These are phyloP conservation scores for Sebastes vulpes DNA, from an alignment of 2,797 vertebrate species.

Conservation along the genomic window DNA sequence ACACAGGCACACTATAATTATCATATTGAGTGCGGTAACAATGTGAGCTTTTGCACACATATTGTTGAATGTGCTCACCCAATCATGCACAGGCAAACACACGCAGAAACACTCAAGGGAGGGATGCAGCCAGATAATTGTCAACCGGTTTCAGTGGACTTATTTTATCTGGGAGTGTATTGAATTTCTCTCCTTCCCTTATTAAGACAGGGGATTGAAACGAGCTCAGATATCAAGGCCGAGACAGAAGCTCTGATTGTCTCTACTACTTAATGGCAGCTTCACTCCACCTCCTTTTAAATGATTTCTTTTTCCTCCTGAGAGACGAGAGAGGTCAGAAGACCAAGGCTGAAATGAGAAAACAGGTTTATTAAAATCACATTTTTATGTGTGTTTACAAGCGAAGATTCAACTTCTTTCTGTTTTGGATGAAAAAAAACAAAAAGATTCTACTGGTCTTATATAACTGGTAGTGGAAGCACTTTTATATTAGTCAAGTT, in stretches of 20 bases:
- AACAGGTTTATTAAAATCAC: slow-evolving; percentile 22
- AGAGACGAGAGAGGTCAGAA: neutral
- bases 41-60: neutral
- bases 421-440: neutral
- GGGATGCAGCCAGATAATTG: slow-evolving; percentile 56
- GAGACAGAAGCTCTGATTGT: slow-evolving; percentile 54
- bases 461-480: neutral
- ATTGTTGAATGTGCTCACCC: neutral
- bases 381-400: slow-evolving; percentile 2
- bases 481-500: neutral
- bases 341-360: slow-evolving; percentile 2
- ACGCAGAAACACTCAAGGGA: neutral
- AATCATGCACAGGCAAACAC: neutral
- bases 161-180: slow-evolving; percentile 55
- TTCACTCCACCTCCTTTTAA: slow-evolving; percentile 26
- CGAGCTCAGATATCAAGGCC: slow-evolving; percentile 43
- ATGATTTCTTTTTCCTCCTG: slow-evolving; percentile 12
- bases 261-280: slow-evolving; percentile 42
- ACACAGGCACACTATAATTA: neutral
- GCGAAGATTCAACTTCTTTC: neutral
- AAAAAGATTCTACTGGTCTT: neutral
- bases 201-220: slow-evolving; percentile 64
- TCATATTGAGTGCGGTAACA: neutral
- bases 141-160: slow-evolving; percentile 56
- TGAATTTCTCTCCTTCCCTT: slow-evolving; percentile 56